Base-by-base conservation (phyloP, 2,888 invertebrate genomes). In the Griposia aprilina region DNA sequence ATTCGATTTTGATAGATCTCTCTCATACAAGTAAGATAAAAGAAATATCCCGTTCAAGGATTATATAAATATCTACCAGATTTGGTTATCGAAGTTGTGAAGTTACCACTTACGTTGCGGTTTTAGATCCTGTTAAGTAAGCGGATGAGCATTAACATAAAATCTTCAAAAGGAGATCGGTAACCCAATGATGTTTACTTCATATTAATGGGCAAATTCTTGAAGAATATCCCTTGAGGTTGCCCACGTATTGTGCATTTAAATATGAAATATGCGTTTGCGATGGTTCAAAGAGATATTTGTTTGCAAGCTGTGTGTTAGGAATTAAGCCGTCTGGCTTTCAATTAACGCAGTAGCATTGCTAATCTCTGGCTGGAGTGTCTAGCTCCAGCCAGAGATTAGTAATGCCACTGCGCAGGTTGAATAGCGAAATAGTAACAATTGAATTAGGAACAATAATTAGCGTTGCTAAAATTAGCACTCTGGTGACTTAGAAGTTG, bases 251-350 rank as follows among this genome's bases (percentile, higher is more conserved):
- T 45, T 41, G 45, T 45, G 41, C 15, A 41, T 41, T 59, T 71
- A 45, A 65, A 23, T 69, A 66, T 65, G 41, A 72, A 73, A 63
- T 57, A 62, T 66, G 68, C n/a, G 30, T 52, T 80, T 77, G 68
- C 20, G 57, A 87, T 80, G 60, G 71, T 77, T 81, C 72, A 87
- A 69, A 87, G 81, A 79, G 74, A 76, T 90, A 88, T 91, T 91
- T 89, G 90, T 90, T 87, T 88, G 90, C 90, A 91, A 91, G 92
- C 86, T 90, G 86, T 80, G 84, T 83, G 87, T 91, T 82, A 77
- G 82, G 85, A 92, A 93, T 94, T 92, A 93, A 94, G 88, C 90
- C 90, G 96, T 96, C 96, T 96, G 94, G 92, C 86, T 89, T 85
- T 92, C 92, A 94, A 95, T 95, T 94, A 93, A 91, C 87, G 85